Conservation (phyloP, 2,888 invertebrate species). For the Tromatobia lineatoria region DNA sequence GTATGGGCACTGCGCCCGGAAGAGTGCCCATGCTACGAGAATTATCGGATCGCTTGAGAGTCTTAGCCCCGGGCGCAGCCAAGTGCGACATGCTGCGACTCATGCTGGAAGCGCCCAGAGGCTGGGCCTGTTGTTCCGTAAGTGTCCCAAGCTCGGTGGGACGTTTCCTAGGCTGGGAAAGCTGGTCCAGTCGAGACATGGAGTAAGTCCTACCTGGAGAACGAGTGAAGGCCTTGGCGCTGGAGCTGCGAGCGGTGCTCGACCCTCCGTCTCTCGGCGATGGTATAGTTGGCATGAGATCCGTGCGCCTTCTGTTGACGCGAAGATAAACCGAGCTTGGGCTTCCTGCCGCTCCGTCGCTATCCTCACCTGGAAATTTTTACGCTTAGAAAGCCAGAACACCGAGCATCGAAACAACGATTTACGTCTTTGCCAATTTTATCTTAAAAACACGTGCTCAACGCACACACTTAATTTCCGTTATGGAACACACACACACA, state of each 20-base stretch:
- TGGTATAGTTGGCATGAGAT: slow-evolving; percentile 96
- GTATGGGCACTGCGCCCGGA: slow-evolving; percentile 80
- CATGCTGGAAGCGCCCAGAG: slow-evolving; percentile 86
- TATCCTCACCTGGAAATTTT: slow-evolving; percentile 83
- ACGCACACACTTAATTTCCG: slow-evolving; percentile 12
- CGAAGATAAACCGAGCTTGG: slow-evolving; percentile 90
- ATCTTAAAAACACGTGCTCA: slow-evolving; percentile 29
- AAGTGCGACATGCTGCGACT: slow-evolving; percentile 92
- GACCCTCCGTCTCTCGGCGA: slow-evolving; percentile 88
- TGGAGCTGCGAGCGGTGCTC: slow-evolving; percentile 79
- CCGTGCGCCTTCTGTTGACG: slow-evolving; percentile 94
- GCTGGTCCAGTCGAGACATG: slow-evolving; percentile 96
- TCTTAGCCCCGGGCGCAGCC: slow-evolving; percentile 85
- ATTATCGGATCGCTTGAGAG: slow-evolving; percentile 84
- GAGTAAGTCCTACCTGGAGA: slow-evolving; percentile 95
- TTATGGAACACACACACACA: slow-evolving; percentile 13
- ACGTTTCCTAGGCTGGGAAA: slow-evolving; percentile 90
- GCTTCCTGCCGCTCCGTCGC: slow-evolving; percentile 80
- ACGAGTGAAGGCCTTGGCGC: slow-evolving; percentile 85
- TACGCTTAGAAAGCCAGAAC: slow-evolving; percentile 76
- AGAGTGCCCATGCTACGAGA: slow-evolving; percentile 85
- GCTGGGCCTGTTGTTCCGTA: slow-evolving; percentile 78
- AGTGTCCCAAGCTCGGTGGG: slow-evolving; percentile 76
- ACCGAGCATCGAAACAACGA: slow-evolving; percentile 51
- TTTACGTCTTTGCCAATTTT: not conserved